A percentile compares a stretch with the other conserved stretches of the same genome.
These are phyloP conservation scores for Balaeniceps rex DNA, from an alignment of 2,113 vertebrate genomes.

Conservation along the genomic window DNA sequence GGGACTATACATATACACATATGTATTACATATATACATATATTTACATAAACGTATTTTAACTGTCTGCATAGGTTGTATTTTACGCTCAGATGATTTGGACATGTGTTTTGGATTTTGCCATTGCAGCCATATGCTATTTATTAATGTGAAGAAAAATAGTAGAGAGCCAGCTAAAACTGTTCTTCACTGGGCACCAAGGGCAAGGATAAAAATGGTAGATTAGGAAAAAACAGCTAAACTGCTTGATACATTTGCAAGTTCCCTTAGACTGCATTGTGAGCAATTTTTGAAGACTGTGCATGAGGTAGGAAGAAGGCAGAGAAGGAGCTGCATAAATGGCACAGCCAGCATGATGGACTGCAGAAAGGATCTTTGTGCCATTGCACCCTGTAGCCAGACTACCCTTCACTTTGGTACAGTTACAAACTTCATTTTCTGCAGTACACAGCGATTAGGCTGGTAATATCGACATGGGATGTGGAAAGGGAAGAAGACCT, in stretches of 20 bases:
- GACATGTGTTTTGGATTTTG: neutral
- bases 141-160: neutral
- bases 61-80: neutral
- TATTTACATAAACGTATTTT: constrained; percentile 5
- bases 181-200: neutral
- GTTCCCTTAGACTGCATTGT: neutral
- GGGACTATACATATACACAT: neutral
- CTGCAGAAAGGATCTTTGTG: neutral
- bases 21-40: neutral
- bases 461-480: neutral
- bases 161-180: neutral
- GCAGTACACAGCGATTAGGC: neutral
- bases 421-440: neutral
- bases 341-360: neutral
- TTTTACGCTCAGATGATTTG: neutral
- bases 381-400: neutral
- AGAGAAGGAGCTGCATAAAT: neutral
- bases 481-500: neutral
- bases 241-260: neutral
- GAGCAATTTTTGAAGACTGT: neutral
- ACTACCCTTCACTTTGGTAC: neutral
- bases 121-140: neutral
- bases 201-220: neutral
- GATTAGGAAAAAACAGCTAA: neutral
- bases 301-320: neutral